These are phyloP conservation scores for Plotosus lineatus DNA, from an alignment of 2,113 vertebrate genomes.

Conservation along the genomic window DNA sequence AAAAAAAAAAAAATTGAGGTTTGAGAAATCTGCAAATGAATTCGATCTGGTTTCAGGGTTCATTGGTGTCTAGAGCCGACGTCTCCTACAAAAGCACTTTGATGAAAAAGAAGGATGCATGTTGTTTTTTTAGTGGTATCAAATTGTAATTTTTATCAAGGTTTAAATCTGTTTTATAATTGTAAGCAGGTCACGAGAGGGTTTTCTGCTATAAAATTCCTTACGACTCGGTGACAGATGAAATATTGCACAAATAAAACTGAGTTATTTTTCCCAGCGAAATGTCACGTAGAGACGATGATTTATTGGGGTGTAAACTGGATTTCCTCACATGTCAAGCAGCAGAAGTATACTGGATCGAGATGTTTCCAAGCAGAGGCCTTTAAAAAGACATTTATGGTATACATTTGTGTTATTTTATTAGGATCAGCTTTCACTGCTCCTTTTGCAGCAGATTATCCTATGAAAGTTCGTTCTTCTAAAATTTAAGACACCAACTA, in stretches of 20 bases:
- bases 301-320: slow-evolving; percentile 2
- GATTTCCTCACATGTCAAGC: neutral
- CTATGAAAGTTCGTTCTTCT: neutral
- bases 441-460: neutral
- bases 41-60: no score
- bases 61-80: no score
- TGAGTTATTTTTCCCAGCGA: neutral
- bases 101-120: neutral
- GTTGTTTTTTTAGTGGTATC: neutral
- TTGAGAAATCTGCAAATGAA: no score
- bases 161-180: neutral
- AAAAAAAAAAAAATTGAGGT: no score
- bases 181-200: neutral
- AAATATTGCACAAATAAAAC: slow-evolving; percentile 22
- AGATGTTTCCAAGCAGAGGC: neutral
- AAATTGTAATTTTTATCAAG: neutral
- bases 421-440: neutral
- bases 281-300: neutral
- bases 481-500: neutral
- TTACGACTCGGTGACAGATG: neutral
- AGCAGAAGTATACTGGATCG: neutral
- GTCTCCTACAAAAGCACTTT: neutral
- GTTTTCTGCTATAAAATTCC: neutral
- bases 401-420: neutral
- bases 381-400: neutral